These are phyloP conservation scores for Tenthredo mesomela DNA, from an alignment of 2,888 invertebrate genomes.

Conservation along the genomic window DNA sequence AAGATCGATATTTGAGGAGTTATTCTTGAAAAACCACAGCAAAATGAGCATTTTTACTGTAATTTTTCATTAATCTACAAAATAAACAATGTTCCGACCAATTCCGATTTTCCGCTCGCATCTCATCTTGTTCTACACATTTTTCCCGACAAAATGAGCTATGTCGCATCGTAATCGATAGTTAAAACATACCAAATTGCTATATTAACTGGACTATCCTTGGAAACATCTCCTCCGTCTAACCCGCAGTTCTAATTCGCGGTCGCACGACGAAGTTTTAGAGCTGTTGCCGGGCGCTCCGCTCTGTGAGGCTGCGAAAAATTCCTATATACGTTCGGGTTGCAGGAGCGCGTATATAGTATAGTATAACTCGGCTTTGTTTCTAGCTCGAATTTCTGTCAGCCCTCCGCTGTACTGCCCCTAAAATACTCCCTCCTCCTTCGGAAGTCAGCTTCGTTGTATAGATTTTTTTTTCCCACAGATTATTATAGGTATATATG, in stretches of 20 bases:
- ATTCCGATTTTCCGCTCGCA: too few species aligned
- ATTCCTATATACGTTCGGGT: neutral
- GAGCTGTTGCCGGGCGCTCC: constrained; percentile 10
- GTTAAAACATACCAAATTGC: too few species aligned
- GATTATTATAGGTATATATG: neutral
- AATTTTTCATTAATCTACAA: too few species aligned
- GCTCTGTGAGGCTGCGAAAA: neutral
- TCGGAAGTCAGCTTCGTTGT: neutral
- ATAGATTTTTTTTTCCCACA: neutral
- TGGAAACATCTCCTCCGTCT: constrained; percentile 20
- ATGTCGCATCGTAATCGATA: too few species aligned
- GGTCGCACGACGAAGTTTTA: constrained; percentile 6
- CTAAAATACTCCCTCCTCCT: neutral
- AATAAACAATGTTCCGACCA: too few species aligned
- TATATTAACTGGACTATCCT: too few species aligned
- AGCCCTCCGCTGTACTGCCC: neutral
- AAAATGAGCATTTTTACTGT: too few species aligned
- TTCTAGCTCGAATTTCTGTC: neutral
- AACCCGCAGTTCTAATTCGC: constrained; percentile 33
- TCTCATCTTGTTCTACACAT: too few species aligned
- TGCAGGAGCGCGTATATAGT: neutral
- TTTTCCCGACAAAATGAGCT: too few species aligned
- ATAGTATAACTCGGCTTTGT: neutral
- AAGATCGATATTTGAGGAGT: too few species aligned
- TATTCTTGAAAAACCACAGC: too few species aligned